phyloP scores from a whole-genome alignment of 2,888 invertebrate species.

The Eledona agricola region DNA sequence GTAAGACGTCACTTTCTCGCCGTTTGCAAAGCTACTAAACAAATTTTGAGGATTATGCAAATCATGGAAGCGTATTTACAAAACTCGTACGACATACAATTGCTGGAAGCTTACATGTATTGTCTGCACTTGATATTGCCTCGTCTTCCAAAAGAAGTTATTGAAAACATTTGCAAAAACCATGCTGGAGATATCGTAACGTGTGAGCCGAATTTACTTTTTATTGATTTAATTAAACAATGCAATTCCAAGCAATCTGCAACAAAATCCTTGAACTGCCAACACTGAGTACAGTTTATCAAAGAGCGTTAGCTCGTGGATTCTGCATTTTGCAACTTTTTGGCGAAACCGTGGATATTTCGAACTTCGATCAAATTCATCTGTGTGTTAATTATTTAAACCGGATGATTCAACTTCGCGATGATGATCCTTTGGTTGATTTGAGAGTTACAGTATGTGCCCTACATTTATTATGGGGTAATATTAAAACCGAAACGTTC shows the following conservation, averaged over 20 bases:
- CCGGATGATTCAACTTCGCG: conserved; percentile 16
- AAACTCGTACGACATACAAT: conserved; percentile 5
- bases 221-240: not conserved
- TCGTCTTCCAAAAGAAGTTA: not conserved
- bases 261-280: conserved; percentile 7
- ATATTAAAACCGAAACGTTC: conserved; percentile 49
- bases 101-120: conserved; percentile 13
- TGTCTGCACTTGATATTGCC: conserved; percentile 3
- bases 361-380: not conserved
- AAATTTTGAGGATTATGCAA: conserved; percentile 6
- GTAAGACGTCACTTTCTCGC: too few species aligned
- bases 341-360: not conserved
- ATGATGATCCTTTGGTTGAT: conserved; percentile 15
- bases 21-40: not conserved
- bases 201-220: too few species aligned
- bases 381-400: conserved; percentile 10
- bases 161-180: not conserved
- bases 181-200: not conserved
- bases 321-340: conserved; percentile 22
- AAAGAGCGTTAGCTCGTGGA: conserved; percentile 10
- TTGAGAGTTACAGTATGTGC: conserved; percentile 55
- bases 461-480: conserved; percentile 61
- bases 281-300: conserved; percentile 5
- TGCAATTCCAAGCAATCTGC: conserved; percentile 9
- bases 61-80: conserved; percentile 4